These are phyloP conservation scores for Monarcha castaneiventris DNA, from an alignment of 2,113 vertebrate species.

Conservation along the genomic window DNA sequence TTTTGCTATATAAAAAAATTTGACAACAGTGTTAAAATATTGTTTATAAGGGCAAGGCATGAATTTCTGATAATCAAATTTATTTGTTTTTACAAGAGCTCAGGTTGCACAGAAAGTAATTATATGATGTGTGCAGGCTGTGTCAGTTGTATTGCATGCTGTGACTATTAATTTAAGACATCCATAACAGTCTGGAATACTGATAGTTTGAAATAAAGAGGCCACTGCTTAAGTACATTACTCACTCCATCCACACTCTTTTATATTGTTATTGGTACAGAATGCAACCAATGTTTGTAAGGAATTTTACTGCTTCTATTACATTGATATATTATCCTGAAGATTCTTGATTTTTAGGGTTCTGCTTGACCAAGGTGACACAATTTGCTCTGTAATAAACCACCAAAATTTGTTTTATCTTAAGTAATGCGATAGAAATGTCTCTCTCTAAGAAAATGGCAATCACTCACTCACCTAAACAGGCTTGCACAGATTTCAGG, in stretches of 20 bases:
- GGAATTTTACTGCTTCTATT: background rate
- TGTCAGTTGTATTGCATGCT: background rate
- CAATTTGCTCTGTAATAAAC: background rate
- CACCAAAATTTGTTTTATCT: background rate
- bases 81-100: background rate
- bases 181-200: background rate
- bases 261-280: background rate
- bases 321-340: background rate
- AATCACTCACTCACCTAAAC: constrained; percentile 81
- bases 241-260: background rate
- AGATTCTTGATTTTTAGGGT: background rate
- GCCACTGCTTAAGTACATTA: background rate
- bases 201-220: background rate
- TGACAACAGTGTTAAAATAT: background rate
- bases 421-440: background rate
- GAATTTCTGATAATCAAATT: background rate
- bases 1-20: constrained; percentile 66
- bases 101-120: background rate
- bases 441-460: background rate
- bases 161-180: background rate
- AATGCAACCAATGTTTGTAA: background rate
- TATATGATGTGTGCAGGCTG: background rate
- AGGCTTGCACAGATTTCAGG: constrained; percentile 93
- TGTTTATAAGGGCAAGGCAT: background rate
- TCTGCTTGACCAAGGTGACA: background rate